Conservation (phyloP, 2,797 vertebrate genomes). For the Tinamus major region DNA sequence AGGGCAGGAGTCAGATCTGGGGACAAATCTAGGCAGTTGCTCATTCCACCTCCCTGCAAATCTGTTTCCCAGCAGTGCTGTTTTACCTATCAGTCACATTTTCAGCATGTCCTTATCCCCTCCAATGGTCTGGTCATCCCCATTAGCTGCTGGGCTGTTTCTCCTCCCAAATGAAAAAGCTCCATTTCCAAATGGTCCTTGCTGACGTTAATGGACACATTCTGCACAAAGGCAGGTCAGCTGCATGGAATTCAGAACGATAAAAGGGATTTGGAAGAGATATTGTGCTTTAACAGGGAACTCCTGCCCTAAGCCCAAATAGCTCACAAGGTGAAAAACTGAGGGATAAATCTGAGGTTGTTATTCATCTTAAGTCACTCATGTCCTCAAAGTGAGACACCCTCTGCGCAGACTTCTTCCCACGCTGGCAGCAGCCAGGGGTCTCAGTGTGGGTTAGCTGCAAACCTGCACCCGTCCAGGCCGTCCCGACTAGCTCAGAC, state of each 20-base stretch:
- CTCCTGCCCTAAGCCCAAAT: neutral
- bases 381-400: neutral
- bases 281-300: neutral
- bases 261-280: neutral
- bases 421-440: rapidly evolving
- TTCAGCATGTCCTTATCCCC: neutral
- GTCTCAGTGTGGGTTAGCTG: neutral
- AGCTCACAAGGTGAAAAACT: neutral
- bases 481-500: neutral
- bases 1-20: neutral
- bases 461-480: neutral
- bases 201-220: neutral
- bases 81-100: neutral
- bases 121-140: neutral
- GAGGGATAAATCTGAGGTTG: neutral
- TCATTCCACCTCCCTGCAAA: neutral
- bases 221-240: neutral
- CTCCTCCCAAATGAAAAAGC: neutral
- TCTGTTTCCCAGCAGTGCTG: neutral
- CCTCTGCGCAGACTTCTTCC: neutral
- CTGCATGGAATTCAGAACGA: neutral
- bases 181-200: neutral
- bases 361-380: neutral
- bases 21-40: neutral
- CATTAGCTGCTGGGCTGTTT: neutral